phyloP scores from a whole-genome alignment of 1,140 invertebrate genomes.

The Leptoteleia sp. region DNA sequence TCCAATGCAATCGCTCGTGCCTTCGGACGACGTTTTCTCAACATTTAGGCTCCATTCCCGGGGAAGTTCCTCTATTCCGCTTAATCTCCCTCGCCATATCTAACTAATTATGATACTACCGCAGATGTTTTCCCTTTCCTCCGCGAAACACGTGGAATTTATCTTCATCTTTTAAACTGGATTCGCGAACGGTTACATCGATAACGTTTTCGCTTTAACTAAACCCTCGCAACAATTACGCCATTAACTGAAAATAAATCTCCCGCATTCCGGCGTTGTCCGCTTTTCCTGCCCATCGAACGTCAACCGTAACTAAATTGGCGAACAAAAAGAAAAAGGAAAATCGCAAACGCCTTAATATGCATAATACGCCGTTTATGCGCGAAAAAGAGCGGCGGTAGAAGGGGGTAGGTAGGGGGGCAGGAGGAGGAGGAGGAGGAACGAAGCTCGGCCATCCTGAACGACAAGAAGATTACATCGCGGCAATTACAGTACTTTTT shows the following conservation, averaged over 20 bases:
- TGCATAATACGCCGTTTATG: constrained; percentile 24
- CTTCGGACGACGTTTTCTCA: too few relatives aligned
- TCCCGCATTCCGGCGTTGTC: not conserved
- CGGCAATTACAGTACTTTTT: constrained; percentile 49
- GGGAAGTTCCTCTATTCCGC: not conserved
- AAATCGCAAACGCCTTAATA: constrained; percentile 22
- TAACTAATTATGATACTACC: constrained; percentile 8
- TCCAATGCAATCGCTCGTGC: too few relatives aligned
- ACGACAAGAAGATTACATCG: constrained; percentile 49
- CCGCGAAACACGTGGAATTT: constrained; percentile 15
- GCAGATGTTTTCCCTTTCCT: constrained; percentile 16
- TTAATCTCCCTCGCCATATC: constrained; percentile 6
- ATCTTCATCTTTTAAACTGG: constrained; percentile 27
- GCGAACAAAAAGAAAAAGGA: too few relatives aligned
- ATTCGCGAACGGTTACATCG: constrained; percentile 21
- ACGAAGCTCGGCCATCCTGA: constrained; percentile 5
- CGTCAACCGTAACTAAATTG: constrained; percentile 19
- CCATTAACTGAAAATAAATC: too few relatives aligned
- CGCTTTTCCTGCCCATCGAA: not conserved
- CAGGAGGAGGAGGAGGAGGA: too few relatives aligned
- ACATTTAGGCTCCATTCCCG: too few relatives aligned
- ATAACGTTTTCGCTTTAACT: too few relatives aligned
- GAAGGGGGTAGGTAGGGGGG: too few relatives aligned
- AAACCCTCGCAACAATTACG: too few relatives aligned
- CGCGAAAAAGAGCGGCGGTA: constrained; percentile 22